These are phyloP conservation scores for Oreonectes daqikongensis DNA, from an alignment of 2,797 vertebrate genomes.

Conservation along the genomic window DNA sequence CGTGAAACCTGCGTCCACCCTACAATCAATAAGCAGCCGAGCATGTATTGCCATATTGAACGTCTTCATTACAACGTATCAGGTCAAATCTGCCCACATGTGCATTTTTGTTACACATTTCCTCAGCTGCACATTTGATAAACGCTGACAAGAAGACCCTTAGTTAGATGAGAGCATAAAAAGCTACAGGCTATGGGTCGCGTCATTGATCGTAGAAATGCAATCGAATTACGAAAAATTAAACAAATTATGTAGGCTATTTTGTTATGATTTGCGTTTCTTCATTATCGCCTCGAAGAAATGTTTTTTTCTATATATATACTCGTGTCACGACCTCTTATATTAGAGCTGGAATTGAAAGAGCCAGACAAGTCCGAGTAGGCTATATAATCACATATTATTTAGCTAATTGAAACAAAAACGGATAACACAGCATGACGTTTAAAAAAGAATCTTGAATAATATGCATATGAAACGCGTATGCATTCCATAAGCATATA, in stretches of 20 bases:
- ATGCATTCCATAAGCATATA: constrained; percentile 32
- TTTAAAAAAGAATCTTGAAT: not conserved
- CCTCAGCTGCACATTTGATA: constrained; percentile 36
- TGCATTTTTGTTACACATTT: constrained; percentile 23
- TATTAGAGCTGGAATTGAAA: not conserved
- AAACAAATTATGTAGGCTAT: not conserved
- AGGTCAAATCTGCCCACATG: constrained; percentile 18
- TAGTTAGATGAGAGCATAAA: not conserved
- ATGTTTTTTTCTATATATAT: too few relatives aligned
- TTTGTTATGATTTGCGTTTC: not conserved
- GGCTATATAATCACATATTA: not conserved
- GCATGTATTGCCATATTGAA: constrained; percentile 21
- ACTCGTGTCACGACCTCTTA: not conserved
- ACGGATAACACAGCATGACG: not conserved
- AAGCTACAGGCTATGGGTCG: constrained; percentile 32
- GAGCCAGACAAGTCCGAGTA: not conserved
- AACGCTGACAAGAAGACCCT: constrained; percentile 16
- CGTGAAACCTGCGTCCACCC: constrained; percentile 72
- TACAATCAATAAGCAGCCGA: constrained; percentile 69
- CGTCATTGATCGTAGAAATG: constrained; percentile 49
- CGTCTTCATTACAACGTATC: constrained; percentile 21
- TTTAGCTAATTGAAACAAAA: not conserved
- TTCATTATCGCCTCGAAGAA: not conserved
- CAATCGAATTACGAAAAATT: not conserved
- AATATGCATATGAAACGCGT: not conserved